Evolutionary conservation across 2,888 invertebrate species (phyloP).

Genomic region (Lymantria dispar): DNA sequence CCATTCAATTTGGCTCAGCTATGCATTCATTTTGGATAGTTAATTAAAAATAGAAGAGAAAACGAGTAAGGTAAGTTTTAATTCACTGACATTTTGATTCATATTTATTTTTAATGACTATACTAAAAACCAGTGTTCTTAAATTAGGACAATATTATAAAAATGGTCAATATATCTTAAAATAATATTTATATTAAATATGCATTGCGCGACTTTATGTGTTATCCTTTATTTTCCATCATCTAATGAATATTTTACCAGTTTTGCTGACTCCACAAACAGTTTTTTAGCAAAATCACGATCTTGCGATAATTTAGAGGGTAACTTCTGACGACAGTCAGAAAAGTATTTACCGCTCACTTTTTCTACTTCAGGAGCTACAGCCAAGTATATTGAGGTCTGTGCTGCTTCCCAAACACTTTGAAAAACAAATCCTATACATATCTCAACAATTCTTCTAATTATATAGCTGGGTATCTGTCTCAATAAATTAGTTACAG

Average conservation of each 20-base stretch:
- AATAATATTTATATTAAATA: no score
- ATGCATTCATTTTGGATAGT: no score
- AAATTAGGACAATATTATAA: no score
- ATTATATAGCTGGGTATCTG: conserved; percentile 77
- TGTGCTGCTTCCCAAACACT: conserved; percentile 85
- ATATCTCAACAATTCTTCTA: conserved; percentile 45
- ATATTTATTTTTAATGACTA: no score
- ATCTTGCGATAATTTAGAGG: conserved; percentile 80
- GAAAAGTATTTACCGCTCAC: conserved; percentile 86
- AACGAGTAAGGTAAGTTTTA: no score
- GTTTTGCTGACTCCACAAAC: conserved; percentile 85
- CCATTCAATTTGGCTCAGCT: no score
- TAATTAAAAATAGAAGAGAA: no score
- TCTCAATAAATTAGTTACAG: conserved; percentile 84
- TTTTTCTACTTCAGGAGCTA: conserved; percentile 79
- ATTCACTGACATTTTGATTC: no score
- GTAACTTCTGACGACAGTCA: conserved; percentile 75
- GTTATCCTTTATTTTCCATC: conserved; percentile 21
- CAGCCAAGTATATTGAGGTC: conserved; percentile 82
- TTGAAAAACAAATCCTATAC: conserved; percentile 74
- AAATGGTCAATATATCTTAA: no score
- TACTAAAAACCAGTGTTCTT: no score
- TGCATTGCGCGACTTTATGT: no score
- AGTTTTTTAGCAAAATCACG: conserved; percentile 79
- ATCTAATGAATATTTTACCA: conserved; percentile 53